These are phyloP conservation scores for Pedionomus torquatus DNA, from an alignment of 2,113 vertebrate species.

Conservation along the genomic window DNA sequence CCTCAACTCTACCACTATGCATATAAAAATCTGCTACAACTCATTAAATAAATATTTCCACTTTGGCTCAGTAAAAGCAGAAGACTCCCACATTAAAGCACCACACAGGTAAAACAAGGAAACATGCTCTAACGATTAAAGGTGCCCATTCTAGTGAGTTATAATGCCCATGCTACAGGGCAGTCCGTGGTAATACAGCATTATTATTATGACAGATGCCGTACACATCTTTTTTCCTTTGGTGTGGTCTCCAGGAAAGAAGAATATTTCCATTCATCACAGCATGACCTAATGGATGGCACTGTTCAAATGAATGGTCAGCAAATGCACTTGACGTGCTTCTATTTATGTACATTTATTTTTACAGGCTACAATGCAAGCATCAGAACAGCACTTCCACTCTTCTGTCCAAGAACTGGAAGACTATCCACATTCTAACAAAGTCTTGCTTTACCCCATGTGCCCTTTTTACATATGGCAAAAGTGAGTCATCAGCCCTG, in stretches of 20 bases:
- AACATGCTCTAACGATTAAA: not conserved
- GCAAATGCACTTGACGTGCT: conserved; percentile 7
- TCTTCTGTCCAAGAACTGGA: conserved; percentile 3
- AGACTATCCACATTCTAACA: not conserved
- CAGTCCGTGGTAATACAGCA: not conserved
- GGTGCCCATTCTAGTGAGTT: not conserved
- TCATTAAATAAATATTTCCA: conserved; percentile 40
- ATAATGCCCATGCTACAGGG: not conserved
- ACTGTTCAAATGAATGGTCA: conserved; percentile 11
- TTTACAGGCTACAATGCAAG: conserved; percentile 44
- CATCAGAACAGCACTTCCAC: conserved; percentile 20
- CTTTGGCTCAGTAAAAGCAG: not conserved
- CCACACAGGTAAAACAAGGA: not conserved
- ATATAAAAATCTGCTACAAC: not conserved
- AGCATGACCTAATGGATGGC: conserved; percentile 14
- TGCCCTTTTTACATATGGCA: conserved; percentile 18
- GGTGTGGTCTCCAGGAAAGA: not conserved
- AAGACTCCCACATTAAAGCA: not conserved
- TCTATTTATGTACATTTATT: conserved; percentile 13
- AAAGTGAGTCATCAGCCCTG: conserved; percentile 38
- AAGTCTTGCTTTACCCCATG: not conserved
- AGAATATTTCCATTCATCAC: conserved; percentile 22
- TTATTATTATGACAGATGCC: not conserved
- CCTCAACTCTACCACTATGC: not conserved
- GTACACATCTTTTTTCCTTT: not conserved